Evolutionary conservation across 2,113 vertebrate genomes (phyloP), one percentile per base, ranked within the genome.

Genomic region (Labrus mixtus): DNA sequence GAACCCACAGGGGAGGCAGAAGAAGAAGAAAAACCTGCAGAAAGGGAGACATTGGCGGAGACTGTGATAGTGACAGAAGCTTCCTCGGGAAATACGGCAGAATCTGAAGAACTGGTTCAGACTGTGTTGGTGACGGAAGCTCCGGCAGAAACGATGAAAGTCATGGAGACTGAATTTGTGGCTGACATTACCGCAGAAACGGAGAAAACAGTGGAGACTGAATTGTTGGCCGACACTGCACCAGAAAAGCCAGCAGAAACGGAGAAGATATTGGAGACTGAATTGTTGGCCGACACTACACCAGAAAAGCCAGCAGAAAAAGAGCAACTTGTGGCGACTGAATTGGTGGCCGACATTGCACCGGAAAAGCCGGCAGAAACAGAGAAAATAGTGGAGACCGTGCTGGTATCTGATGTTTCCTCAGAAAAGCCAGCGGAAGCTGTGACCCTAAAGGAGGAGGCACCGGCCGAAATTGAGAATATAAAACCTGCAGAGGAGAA

Each of bases 1-100:
- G 64, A 68, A 48, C 20, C 53, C 0, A 3, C 45, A 4, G 11
- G 36, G 29, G 60, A 74, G 19, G 68, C 3, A 36, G 64, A 58
- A 39, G 70, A 58, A 39, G 70, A 72, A 22, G 78, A 71, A 25
- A 68, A 76, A 39, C 20, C 56, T 20, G 70, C 60, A 8, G 70
- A 67, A 10, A n/a, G 1, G 0, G 48, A 51, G 19, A 51, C 2
- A 5, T 20, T 51, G 20, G 48, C n/a, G 48, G 19, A 51, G 48
- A 17, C 15, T 48, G 15, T 48, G 45, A 15, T 45, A 3, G 43
- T 45, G 43, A 4, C 43, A 4, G 43, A 15, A 15, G 12, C 13
- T 45, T 45, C 10, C 43, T 11, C 58, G 8, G 73, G 48, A 54
- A 37, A 51, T 17, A 17, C 48, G 20, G 43, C 43, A 45, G 43